These are phyloP conservation scores for Leptogaster cylindrica DNA, from an alignment of 2,888 invertebrate genomes.

Conservation along the genomic window DNA sequence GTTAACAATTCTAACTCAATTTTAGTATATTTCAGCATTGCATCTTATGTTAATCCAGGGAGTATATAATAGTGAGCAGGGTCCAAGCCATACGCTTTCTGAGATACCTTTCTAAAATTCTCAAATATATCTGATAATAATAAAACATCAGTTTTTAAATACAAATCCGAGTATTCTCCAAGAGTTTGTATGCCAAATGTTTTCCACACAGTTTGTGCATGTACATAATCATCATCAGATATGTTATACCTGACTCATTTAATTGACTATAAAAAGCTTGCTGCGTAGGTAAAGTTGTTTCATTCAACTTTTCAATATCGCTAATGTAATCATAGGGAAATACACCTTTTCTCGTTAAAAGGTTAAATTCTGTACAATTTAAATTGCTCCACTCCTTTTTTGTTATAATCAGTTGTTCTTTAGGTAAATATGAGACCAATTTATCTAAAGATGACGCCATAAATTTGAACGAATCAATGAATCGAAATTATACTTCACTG, in stretches of 20 bases:
- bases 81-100: conserved; percentile 48
- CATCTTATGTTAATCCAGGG: conserved; percentile 53
- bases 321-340: conserved; percentile 54
- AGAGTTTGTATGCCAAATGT: conserved; percentile 49
- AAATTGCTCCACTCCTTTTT: background rate
- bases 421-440: background rate
- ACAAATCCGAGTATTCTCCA: conserved; percentile 51
- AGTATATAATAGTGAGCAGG: conserved; percentile 52
- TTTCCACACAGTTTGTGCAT: conserved; percentile 50
- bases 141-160: conserved; percentile 51
- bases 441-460: background rate
- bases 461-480: no score
- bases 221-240: conserved; percentile 48
- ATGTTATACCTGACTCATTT: conserved; percentile 35
- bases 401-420: background rate
- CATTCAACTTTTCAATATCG: conserved; percentile 45
- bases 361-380: no score
- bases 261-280: conserved; percentile 48
- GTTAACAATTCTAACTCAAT: conserved; percentile 52
- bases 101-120: conserved; percentile 47
- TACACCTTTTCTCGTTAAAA: conserved; percentile 52
- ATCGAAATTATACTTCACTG: background rate
- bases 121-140: conserved; percentile 52
- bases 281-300: conserved; percentile 48
- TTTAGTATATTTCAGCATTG: conserved; percentile 52